phyloP scores from a whole-genome alignment of 2,797 vertebrate genomes.

The Gadopsis bispinosus region DNA sequence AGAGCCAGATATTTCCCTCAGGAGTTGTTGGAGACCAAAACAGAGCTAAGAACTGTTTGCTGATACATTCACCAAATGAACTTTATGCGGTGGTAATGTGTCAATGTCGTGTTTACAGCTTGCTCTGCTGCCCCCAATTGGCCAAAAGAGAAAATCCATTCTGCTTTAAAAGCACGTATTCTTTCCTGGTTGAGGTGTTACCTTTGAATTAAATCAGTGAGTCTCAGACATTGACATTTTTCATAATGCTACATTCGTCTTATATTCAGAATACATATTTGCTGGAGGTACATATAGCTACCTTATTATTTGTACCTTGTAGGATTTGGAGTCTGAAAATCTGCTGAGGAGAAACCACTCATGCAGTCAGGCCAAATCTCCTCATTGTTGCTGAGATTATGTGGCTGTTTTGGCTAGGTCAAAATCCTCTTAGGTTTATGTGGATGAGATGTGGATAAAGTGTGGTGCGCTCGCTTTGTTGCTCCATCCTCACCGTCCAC shows the following conservation, averaged over 20 bases:
- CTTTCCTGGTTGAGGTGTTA: neutral
- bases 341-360: neutral
- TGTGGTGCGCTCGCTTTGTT: neutral
- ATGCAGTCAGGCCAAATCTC: neutral
- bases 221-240: neutral
- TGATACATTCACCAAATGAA: too few species aligned
- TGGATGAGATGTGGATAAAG: neutral
- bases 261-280: neutral
- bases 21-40: neutral
- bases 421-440: neutral
- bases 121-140: too few species aligned
- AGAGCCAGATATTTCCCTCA: neutral
- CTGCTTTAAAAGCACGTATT: neutral
- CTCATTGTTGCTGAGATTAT: neutral
- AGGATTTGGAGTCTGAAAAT: too few species aligned
- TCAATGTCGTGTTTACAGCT: too few species aligned
- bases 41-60: neutral
- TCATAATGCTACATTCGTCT: neutral
- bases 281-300: neutral
- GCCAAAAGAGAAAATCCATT: too few species aligned
- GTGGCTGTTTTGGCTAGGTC: neutral
- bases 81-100: too few species aligned
- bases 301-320: too few species aligned
- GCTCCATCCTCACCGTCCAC: constrained; percentile 78
- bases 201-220: neutral